phyloP scores from a whole-genome alignment of 2,888 invertebrate genomes.

The Strigamia maritima region DNA sequence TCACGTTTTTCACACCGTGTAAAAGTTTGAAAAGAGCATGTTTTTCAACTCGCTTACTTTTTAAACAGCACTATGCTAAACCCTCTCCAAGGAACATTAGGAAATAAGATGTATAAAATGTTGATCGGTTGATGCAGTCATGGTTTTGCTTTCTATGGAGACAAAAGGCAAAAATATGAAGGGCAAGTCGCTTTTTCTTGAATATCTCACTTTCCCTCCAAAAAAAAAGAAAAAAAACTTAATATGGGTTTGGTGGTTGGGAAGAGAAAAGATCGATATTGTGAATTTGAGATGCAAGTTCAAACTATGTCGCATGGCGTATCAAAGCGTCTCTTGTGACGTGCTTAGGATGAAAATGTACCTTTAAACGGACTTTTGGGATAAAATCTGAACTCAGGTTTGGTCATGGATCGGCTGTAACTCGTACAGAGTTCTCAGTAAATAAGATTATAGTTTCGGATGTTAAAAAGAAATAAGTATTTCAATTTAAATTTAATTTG shows the following conservation, averaged over 20 bases:
- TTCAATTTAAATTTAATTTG: neutral
- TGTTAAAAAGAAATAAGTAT: neutral
- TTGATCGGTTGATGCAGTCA: neutral
- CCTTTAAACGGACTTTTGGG: constrained; percentile 1
- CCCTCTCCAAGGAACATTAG: neutral
- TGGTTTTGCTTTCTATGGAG: neutral
- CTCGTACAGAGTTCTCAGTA: neutral
- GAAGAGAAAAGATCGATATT: neutral
- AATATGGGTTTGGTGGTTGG: neutral
- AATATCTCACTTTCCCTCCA: neutral
- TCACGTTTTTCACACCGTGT: constrained; percentile 6
- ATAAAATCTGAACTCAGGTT: neutral
- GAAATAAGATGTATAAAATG: neutral
- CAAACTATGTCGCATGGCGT: constrained; percentile 10
- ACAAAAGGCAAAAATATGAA: neutral
- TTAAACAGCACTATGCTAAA: neutral
- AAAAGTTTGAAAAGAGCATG: neutral
- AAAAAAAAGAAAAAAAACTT: neutral
- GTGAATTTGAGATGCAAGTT: constrained; percentile 10
- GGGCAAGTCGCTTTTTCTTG: neutral
- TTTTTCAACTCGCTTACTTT: neutral
- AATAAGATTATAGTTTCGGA: neutral
- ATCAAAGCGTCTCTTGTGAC: constrained; percentile 10
- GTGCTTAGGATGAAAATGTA: constrained; percentile 10
- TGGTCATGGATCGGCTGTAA: neutral